Conservation (phyloP, 30 jellyfish, hydroid and myxozoan species). For the Pseudorhiza aurosa region DNA sequence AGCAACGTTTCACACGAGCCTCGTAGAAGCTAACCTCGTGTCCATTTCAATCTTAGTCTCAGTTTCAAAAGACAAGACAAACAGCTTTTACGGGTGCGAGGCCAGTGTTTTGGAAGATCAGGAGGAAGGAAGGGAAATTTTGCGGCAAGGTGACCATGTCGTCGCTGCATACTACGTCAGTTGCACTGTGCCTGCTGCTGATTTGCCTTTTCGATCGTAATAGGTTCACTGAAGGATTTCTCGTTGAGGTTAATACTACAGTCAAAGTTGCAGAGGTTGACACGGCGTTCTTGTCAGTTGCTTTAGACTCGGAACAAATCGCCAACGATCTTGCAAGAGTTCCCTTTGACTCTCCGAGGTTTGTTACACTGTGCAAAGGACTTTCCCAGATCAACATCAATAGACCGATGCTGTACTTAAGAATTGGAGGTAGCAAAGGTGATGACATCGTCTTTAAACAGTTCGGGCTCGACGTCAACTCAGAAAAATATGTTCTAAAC, state of each 20-base stretch:
- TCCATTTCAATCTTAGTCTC: not conserved
- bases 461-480: conserved; percentile 43
- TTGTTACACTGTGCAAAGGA: conserved; percentile 62
- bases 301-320: conserved; percentile 58
- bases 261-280: conserved; percentile 56
- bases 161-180: not conserved
- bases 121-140: no score
- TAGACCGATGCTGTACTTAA: conserved; percentile 61
- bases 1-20: conserved; percentile 68
- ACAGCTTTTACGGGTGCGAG: no score
- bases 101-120: no score
- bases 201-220: not conserved
- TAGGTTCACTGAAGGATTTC: not conserved
- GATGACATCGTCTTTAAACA: conserved; percentile 56
- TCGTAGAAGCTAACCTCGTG: conserved; percentile 34
- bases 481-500: conserved; percentile 44
- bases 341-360: conserved; percentile 51
- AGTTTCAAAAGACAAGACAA: not conserved
- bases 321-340: conserved; percentile 15
- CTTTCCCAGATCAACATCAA: conserved; percentile 25
- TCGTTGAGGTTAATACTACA: conserved; percentile 31
- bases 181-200: not conserved
- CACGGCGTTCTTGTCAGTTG: conserved; percentile 64
- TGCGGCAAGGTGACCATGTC: not conserved
- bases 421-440: conserved; percentile 80